Evolutionary conservation across 2,888 invertebrate species (phyloP).

Genomic region (Rhyacophila evoluta): DNA sequence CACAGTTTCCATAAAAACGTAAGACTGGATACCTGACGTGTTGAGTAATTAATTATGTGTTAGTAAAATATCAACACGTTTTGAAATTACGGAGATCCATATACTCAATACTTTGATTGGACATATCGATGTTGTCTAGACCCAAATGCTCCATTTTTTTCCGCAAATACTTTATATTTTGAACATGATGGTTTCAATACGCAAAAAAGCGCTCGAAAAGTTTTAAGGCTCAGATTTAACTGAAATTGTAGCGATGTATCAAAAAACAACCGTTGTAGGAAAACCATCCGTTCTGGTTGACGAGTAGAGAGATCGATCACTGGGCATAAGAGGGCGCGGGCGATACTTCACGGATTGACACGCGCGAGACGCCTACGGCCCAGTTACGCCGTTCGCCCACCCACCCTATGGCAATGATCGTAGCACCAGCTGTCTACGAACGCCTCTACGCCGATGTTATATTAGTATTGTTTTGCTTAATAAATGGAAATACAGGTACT

Average conservation of each 20-base stretch:
- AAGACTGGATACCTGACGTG: too few relatives aligned
- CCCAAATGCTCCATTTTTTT: too few relatives aligned
- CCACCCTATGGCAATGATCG: not conserved
- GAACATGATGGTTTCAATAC: too few relatives aligned
- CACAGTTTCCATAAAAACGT: too few relatives aligned
- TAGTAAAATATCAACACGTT: too few relatives aligned
- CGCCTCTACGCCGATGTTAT: not conserved
- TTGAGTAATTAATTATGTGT: too few relatives aligned
- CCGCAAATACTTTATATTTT: too few relatives aligned
- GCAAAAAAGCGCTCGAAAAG: not conserved
- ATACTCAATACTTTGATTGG: too few relatives aligned
- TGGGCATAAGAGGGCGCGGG: conserved; percentile 28
- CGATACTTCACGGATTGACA: conserved; percentile 48
- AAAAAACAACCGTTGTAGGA: not conserved
- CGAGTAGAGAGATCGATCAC: not conserved
- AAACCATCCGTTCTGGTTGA: not conserved
- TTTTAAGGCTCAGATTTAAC: not conserved
- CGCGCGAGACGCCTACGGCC: conserved; percentile 33
- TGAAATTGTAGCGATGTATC: not conserved
- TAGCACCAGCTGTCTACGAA: not conserved
- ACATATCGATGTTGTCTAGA: too few relatives aligned
- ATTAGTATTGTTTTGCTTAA: not conserved
- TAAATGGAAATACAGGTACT: not conserved
- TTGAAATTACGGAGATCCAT: too few relatives aligned
- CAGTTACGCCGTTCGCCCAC: not conserved